Evolutionary conservation across 2,888 invertebrate species (phyloP), one percentile per base, ranked within the genome.

Genomic region (Mimas tiliae): DNA sequence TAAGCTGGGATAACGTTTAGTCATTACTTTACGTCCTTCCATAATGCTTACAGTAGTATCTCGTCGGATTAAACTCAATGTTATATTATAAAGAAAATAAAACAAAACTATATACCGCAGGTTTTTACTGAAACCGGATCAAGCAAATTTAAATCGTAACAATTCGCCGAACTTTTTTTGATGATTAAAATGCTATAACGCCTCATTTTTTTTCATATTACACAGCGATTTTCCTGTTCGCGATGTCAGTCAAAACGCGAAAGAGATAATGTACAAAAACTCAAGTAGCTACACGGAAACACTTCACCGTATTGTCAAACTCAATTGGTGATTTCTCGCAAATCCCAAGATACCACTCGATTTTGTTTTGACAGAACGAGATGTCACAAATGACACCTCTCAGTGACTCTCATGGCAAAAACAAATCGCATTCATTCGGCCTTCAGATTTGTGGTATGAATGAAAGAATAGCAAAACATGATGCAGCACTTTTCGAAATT

Each of bases 301-400:
- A 72, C 72, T 81, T 77, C 68, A 70, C 51, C 64, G 74, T 71
- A 75, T 83, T 83, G 81, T 86, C 67, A 69, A 72, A 74, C 74
- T 74, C 84, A 82, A 82, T 84, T 74, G 84, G 84, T 74, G 84
- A 81, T 81, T 83, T 84, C 78, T 82, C 70, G 70, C 72, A 76
- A 82, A 80, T 91, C 93, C 92, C 93, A 79, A 84, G 93, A 78
- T 83, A 81, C 90, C 85, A 91, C 88, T 93, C 93, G 88, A 93
- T 93, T 91, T 88, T 91, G 90, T 92, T 93, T 85, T 91, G 92
- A 93, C 93, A 91, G 82, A 84, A 83, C 82, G 85, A 83, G 74
- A 73, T 85, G 86, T 85, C 87, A 84, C 76, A 75, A 74, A 73
- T 70, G 78, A 77, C 73, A 73, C 72, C 78, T 79, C 76, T 72